Percentiles rank a stretch among this genome's conserved stretches.
Conservation (phyloP, 2,113 vertebrate genomes). For the Saccopteryx leptura region DNA sequence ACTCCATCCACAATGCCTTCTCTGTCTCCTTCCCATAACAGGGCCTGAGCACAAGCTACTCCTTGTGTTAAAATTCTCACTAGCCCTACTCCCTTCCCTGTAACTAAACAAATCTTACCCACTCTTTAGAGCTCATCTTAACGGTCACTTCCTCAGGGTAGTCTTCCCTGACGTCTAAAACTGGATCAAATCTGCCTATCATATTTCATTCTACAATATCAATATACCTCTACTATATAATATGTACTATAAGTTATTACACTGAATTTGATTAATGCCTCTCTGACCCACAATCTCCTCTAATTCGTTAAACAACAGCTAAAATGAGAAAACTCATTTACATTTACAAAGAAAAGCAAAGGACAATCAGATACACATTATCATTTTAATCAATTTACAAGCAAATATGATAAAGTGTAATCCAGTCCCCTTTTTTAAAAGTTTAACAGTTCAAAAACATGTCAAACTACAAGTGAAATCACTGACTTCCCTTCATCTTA, state of each 20-base stretch:
- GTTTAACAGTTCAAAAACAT: constrained; percentile 21
- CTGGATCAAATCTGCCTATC: background rate
- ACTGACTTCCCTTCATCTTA: background rate
- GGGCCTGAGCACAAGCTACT: constrained; percentile 29
- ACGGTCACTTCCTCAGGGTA: constrained; percentile 11
- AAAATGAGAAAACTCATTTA: constrained; percentile 57
- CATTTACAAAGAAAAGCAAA: constrained; percentile 59
- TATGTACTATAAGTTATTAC: background rate
- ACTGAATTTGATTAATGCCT: constrained; percentile 23
- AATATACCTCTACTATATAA: background rate
- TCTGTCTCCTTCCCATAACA: background rate
- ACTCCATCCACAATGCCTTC: background rate
- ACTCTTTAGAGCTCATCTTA: constrained; percentile 6
- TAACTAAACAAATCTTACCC: background rate
- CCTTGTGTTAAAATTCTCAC: constrained; percentile 34
- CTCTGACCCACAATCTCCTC: constrained; percentile 29
- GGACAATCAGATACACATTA: constrained; percentile 9
- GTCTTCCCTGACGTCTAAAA: constrained; percentile 11
- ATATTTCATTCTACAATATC: background rate
- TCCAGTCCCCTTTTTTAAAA: background rate
- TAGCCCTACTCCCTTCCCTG: background rate
- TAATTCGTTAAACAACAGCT: constrained; percentile 51
- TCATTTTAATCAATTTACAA: constrained; percentile 62
- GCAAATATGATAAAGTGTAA: constrained; percentile 44
- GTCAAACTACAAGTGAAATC: constrained; percentile 41